phyloP scores from a whole-genome alignment of 2,888 invertebrate species.

The Lapara coniferarum region DNA sequence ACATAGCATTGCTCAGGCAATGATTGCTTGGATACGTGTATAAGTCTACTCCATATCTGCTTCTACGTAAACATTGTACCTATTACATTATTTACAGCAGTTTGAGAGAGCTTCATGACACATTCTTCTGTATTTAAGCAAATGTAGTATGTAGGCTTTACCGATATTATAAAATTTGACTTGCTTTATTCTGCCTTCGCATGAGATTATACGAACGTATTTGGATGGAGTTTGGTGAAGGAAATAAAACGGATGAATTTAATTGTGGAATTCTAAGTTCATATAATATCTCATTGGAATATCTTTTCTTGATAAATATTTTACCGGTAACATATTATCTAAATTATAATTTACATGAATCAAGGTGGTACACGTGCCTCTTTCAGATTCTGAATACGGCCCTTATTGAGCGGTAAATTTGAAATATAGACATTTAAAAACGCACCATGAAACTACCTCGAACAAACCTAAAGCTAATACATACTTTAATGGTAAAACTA shows the following conservation, averaged over 20 bases:
- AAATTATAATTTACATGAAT: no score
- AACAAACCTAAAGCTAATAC: conserved; percentile 46
- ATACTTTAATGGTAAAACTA: conserved; percentile 67
- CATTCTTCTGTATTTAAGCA: neutral
- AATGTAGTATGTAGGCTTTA: neutral
- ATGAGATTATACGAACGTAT: neutral
- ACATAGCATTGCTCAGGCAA: no score
- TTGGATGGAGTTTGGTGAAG: neutral
- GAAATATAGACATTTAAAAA: conserved; percentile 37
- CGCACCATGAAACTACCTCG: conserved; percentile 31
- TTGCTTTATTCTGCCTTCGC: neutral
- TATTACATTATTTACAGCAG: neutral
- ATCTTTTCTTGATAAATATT: neutral
- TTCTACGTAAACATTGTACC: conserved; percentile 31
- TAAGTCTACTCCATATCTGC: conserved; percentile 27
- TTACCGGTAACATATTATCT: no score
- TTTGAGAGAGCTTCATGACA: conserved; percentile 16
- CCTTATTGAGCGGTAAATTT: conserved; percentile 15
- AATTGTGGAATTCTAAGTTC: neutral
- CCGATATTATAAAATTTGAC: neutral
- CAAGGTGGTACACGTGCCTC: neutral
- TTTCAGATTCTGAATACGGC: neutral
- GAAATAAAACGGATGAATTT: neutral
- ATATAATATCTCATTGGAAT: neutral
- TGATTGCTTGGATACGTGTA: conserved; percentile 3